Evolutionary conservation across 2,888 invertebrate genomes (phyloP), one percentile per base, ranked within the genome.

Genomic region (Halictus ligatus): DNA sequence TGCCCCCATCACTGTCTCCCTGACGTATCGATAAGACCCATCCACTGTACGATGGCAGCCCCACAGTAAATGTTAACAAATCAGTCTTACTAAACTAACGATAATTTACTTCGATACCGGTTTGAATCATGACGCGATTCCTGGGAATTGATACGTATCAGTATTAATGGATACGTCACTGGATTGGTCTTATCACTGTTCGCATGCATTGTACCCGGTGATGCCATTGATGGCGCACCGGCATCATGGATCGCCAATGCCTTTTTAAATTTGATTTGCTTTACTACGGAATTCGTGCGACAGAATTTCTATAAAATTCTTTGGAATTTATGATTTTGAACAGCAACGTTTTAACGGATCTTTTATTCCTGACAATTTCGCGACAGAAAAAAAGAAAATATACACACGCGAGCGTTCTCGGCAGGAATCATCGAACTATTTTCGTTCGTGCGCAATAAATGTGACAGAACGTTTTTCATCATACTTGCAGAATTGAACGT

Each of bases 101-200:
- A 43, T 71, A 71, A 71, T 71, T 71, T 71, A 71, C 71, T 71
- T 71, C 71, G 71, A 71, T 71, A 43, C 40, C 43, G 40, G 43
- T 71, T 71, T 71, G 43, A 71, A 71, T 40, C 71, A 43, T 71
- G 43, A 43, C 71, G 21, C 71, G 40, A 71, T 71, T 71, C 71
- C 71, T 43, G 71, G 71, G 71, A 71, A 71, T 71, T 71, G 71
- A 71, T 71, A 71, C 71, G 71, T 13, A 71, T 71, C 71, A 71
- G 71, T 43, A 71, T 71, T 71, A 71, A 71, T 71, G 71, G 69
- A 69, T 69, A 69, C 69, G 69, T 69, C 69, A 69, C 69, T 69
- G 40, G 40, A 69, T 69, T 69, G 69, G 69, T 69, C 69, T 69
- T 69, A 69, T 69, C 69, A 69, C 21, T 21, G 21, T 69, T 69